Percentiles rank a stretch among this genome's conserved stretches.
Evolutionary conservation across 2,888 invertebrate species (phyloP).

Genomic region (Nemotelus pantherinus): DNA sequence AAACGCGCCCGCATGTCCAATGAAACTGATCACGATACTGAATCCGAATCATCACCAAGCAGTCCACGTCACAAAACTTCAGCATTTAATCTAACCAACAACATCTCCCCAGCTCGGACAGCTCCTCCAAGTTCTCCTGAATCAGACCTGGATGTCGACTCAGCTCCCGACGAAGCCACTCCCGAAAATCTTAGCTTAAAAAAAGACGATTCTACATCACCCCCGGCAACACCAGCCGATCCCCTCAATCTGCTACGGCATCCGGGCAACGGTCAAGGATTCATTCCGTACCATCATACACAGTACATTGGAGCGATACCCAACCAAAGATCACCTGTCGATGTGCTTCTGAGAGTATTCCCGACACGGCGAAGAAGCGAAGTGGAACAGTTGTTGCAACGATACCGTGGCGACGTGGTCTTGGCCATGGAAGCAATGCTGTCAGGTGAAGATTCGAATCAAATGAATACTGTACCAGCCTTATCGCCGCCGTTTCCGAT

Average conservation of each 20-base stretch:
- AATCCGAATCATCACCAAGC: conserved; percentile 64
- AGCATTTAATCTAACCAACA: conserved; percentile 59
- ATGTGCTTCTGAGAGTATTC: conserved; percentile 88
- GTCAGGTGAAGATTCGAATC: conserved; percentile 68
- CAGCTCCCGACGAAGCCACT: conserved; percentile 68
- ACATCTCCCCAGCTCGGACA: conserved; percentile 63
- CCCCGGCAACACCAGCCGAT: conserved; percentile 62
- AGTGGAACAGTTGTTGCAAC: conserved; percentile 84
- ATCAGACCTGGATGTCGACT: conserved; percentile 65
- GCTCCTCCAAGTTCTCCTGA: conserved; percentile 65
- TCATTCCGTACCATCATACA: conserved; percentile 66
- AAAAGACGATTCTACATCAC: conserved; percentile 67
- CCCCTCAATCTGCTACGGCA: conserved; percentile 60
- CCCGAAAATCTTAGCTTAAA: conserved; percentile 87
- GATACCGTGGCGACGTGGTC: conserved; percentile 88
- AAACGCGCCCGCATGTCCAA: conserved; percentile 64
- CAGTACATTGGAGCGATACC: conserved; percentile 59
- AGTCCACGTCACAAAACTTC: conserved; percentile 58
- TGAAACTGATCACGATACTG: conserved; percentile 65
- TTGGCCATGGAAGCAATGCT: conserved; percentile 93
- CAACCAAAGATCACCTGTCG: conserved; percentile 80
- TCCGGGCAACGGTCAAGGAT: conserved; percentile 61
- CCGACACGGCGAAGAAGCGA: conserved; percentile 86
- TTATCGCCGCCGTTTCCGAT: conserved; percentile 63
- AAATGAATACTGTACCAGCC: conserved; percentile 56